A percentile compares a stretch with the other conserved stretches of the same genome.
Conservation (phyloP, 2,797 vertebrate genomes). For the Hipposideros larvatus region DNA sequence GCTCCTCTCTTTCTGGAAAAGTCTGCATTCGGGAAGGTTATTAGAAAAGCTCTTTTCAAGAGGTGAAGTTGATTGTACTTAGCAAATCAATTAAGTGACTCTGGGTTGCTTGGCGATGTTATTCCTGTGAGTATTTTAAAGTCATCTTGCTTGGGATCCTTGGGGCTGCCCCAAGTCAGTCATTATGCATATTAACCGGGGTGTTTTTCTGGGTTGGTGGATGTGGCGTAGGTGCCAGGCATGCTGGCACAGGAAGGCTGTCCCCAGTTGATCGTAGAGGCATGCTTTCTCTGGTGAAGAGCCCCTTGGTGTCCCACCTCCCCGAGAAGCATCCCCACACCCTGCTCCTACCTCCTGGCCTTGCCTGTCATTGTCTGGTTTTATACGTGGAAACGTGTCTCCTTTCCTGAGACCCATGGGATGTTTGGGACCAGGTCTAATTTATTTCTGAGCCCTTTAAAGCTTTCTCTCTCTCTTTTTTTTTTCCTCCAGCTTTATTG, state of each 20-base stretch:
- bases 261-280: not conserved
- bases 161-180: not conserved
- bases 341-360: not conserved
- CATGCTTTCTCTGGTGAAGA: not conserved
- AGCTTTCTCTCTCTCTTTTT: not conserved
- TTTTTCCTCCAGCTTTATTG: not conserved
- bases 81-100: not conserved
- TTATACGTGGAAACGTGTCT: not conserved
- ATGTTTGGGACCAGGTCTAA: not conserved
- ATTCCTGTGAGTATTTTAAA: not conserved
- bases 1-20: slow-evolving; percentile 35
- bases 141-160: not conserved
- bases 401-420: not conserved
- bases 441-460: no score
- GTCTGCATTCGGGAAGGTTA: not conserved
- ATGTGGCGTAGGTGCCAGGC: not conserved
- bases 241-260: not conserved
- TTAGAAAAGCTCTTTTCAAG: not conserved
- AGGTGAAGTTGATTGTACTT: not conserved
- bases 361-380: not conserved
- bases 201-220: not conserved
- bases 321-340: not conserved
- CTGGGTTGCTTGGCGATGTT: not conserved
- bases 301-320: not conserved
- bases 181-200: not conserved